Conservation (phyloP, 2,113 vertebrate genomes). For the Melanerpes aurifrons region DNA sequence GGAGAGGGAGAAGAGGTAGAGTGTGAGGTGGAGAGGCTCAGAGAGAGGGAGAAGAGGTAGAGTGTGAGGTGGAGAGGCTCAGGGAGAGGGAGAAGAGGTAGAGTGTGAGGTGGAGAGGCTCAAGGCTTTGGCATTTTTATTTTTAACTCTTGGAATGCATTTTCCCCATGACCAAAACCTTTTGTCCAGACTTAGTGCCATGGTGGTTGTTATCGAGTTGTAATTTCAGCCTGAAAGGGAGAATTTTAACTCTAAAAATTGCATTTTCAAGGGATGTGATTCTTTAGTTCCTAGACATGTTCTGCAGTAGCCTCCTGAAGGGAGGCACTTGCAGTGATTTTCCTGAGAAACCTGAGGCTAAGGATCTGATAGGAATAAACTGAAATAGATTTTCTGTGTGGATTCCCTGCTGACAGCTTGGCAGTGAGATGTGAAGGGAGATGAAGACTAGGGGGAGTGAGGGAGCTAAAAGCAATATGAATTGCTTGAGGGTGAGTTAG, state of each 20-base stretch:
- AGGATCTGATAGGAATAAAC: neutral
- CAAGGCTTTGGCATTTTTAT: neutral
- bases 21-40: neutral
- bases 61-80: neutral
- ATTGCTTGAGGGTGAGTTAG: neutral
- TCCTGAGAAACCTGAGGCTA: neutral
- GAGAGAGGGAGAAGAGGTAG: no score
- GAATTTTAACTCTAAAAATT: neutral
- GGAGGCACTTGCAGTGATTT: neutral
- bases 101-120: neutral
- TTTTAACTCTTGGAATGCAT: conserved; percentile 24
- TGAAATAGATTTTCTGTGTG: neutral
- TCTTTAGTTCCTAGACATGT: neutral
- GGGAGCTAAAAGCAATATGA: neutral
- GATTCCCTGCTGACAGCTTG: neutral
- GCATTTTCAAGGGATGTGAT: neutral
- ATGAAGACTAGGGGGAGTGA: neutral
- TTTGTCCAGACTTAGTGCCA: neutral
- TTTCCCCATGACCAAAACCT: conserved; percentile 6
- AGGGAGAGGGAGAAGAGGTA: no score
- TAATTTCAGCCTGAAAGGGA: neutral
- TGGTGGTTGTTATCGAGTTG: conserved; percentile 9
- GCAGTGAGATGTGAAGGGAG: neutral
- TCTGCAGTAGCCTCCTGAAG: neutral
- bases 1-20: neutral